phyloP scores from a whole-genome alignment of 2,888 invertebrate genomes.

The Stenurella melanura region DNA sequence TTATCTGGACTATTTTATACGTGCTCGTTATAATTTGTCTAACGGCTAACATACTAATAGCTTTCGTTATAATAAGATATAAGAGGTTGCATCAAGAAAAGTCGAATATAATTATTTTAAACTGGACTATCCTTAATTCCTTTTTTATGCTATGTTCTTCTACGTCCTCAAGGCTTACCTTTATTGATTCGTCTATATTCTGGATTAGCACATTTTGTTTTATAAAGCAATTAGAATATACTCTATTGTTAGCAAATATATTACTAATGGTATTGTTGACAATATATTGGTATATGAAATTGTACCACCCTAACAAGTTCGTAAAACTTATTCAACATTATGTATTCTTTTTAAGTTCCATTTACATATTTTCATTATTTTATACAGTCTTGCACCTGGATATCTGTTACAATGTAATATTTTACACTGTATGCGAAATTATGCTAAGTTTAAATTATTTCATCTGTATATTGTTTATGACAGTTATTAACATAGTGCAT shows the following conservation, averaged over 20 bases:
- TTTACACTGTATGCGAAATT: constrained; percentile 16
- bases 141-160: constrained; percentile 43
- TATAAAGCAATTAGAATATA: constrained; percentile 40
- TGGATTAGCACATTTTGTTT: constrained; percentile 31
- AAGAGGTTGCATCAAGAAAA: constrained; percentile 48
- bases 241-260: constrained; percentile 34
- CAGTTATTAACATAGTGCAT: constrained; percentile 47
- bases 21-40: constrained; percentile 42
- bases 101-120: constrained; percentile 46
- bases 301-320: constrained; percentile 39
- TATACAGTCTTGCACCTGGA: constrained; percentile 31
- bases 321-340: constrained; percentile 40
- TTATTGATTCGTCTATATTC: not conserved
- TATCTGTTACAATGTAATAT: constrained; percentile 19
- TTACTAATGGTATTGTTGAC: constrained; percentile 43
- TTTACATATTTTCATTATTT: constrained; percentile 40
- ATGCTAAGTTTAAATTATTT: constrained; percentile 35
- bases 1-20: constrained; percentile 39
- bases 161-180: constrained; percentile 26
- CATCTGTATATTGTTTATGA: constrained; percentile 45
- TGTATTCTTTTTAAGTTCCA: constrained; percentile 15
- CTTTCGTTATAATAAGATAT: constrained; percentile 49
- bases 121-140: constrained; percentile 48
- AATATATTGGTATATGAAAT: constrained; percentile 47
- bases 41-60: constrained; percentile 44